Percentiles rank a stretch among this genome's conserved stretches.
Evolutionary conservation across 2,888 invertebrate species (phyloP).

Genomic region (Carabus problematicus): DNA sequence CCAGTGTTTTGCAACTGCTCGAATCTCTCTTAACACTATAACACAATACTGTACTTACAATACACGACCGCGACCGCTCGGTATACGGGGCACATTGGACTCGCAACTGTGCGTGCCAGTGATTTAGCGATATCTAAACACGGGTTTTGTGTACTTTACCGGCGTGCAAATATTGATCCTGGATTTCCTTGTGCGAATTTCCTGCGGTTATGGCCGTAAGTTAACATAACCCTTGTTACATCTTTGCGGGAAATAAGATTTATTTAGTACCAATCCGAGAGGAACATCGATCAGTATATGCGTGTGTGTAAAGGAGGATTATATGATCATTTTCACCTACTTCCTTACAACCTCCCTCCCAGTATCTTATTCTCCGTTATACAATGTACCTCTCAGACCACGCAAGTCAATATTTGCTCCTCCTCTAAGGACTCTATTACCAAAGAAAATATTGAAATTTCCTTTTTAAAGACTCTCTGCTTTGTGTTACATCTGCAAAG

Average conservation of each 20-base stretch:
- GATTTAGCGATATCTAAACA: slow-evolving; percentile 43
- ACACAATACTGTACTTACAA: neutral
- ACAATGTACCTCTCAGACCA: too few species aligned
- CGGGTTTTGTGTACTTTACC: slow-evolving; percentile 36
- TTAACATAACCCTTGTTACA: neutral
- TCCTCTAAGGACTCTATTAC: too few species aligned
- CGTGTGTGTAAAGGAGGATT: slow-evolving; percentile 13
- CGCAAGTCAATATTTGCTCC: too few species aligned
- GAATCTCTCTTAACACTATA: neutral
- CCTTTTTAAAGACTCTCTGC: too few species aligned
- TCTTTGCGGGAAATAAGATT: slow-evolving; percentile 1
- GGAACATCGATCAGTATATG: neutral
- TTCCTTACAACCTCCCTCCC: neutral
- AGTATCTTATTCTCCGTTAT: neutral
- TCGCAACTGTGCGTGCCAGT: slow-evolving; percentile 12
- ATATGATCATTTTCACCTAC: slow-evolving; percentile 6
- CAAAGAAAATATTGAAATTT: too few species aligned
- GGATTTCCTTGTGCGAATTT: slow-evolving; percentile 24
- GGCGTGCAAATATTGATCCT: slow-evolving; percentile 32
- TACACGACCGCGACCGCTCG: neutral
- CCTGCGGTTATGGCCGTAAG: slow-evolving; percentile 16
- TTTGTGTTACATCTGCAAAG: too few species aligned
- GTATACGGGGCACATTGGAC: slow-evolving; percentile 30
- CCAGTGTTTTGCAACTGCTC: slow-evolving; percentile 24
- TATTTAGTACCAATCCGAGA: slow-evolving; percentile 17